phyloP scores from a whole-genome alignment of 2,113 vertebrate species.

The Indri indri region DNA sequence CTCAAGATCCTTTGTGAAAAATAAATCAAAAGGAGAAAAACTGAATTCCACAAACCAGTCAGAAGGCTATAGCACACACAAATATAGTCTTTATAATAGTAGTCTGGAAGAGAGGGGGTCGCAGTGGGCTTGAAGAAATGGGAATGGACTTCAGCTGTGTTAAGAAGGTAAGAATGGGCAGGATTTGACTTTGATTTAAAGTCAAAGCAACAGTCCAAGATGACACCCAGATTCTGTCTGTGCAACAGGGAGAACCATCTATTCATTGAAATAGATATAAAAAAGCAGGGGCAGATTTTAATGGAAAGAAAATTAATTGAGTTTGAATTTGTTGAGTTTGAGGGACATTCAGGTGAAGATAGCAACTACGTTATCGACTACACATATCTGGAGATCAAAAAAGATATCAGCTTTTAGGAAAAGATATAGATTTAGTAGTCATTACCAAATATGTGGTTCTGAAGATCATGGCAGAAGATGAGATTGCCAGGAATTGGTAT shows the following conservation, averaged over 20 bases:
- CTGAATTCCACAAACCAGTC: not conserved
- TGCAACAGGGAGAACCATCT: not conserved
- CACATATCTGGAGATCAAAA: not conserved
- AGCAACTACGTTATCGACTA: not conserved
- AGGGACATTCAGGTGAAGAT: not conserved
- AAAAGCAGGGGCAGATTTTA: not conserved
- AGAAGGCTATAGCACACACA: not conserved
- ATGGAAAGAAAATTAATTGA: not conserved
- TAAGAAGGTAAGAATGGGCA: not conserved
- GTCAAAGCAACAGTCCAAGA: not conserved
- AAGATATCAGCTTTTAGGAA: not conserved
- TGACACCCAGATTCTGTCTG: not conserved
- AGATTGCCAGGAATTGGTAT: rapidly evolving
- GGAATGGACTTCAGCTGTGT: not conserved
- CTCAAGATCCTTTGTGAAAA: not conserved
- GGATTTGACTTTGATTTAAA: not conserved
- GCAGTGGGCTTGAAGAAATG: not conserved
- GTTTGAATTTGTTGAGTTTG: not conserved
- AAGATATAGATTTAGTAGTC: not conserved
- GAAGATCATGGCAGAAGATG: not conserved
- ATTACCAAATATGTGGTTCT: not conserved
- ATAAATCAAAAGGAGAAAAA: not conserved
- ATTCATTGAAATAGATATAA: not conserved
- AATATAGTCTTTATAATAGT: not conserved
- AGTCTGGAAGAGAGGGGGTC: not conserved